Percentiles rank a stretch among this genome's conserved stretches.
Conservation (phyloP, 2,888 invertebrate genomes). For the Syrista parreyssii region DNA sequence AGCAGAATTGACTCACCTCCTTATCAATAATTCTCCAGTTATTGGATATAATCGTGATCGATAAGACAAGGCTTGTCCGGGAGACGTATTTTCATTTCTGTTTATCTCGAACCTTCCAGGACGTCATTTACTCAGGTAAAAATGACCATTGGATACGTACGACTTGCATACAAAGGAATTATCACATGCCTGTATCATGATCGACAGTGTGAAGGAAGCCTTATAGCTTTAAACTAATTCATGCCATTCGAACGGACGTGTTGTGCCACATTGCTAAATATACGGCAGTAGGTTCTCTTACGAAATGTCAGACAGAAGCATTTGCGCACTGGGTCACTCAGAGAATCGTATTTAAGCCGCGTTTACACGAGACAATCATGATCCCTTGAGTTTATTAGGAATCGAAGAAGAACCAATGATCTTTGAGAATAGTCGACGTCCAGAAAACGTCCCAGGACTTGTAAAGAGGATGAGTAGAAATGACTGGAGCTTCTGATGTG, state of each 20-base stretch:
- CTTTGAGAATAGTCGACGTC: background rate
- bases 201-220: background rate
- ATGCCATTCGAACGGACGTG: background rate
- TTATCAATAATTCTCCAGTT: background rate
- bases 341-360: conserved; percentile 23
- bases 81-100: background rate
- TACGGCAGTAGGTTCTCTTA: conserved; percentile 39
- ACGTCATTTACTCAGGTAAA: background rate
- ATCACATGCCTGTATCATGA: background rate
- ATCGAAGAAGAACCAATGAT: background rate
- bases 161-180: background rate
- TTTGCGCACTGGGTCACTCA: conserved; percentile 35
- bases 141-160: background rate
- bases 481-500: background rate
- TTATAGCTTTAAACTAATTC: background rate
- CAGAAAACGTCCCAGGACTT: background rate
- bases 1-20: background rate
- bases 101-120: background rate
- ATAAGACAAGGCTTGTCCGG: background rate
- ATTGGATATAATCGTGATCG: background rate
- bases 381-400: background rate
- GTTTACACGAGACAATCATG: background rate
- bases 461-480: background rate
- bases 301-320: conserved; percentile 49
- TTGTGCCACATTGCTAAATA: conserved; percentile 43